A percentile compares a stretch with the other conserved stretches of the same genome.
Conservation (phyloP, 2,888 invertebrate species). For the Cryptocephalus primarius region DNA sequence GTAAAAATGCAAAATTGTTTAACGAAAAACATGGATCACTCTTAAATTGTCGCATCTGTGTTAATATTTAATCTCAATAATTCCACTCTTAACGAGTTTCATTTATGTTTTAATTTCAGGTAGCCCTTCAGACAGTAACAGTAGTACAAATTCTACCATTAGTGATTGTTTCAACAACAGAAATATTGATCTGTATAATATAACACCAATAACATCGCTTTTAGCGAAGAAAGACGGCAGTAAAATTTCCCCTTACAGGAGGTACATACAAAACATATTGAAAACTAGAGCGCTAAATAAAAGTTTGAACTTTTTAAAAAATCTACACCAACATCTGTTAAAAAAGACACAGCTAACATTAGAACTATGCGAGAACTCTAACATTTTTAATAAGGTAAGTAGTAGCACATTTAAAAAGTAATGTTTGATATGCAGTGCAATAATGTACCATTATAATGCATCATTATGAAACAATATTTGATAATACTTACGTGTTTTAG, state of each 20-base stretch:
- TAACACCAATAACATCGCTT: slow-evolving; percentile 41
- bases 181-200: slow-evolving; percentile 34
- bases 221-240: slow-evolving; percentile 17
- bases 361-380: slow-evolving; percentile 41
- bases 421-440: background rate
- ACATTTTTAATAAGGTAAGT: slow-evolving; percentile 22
- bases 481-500: slow-evolving; percentile 6
- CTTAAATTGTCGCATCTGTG: no score
- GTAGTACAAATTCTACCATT: slow-evolving; percentile 31
- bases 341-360: slow-evolving; percentile 61
- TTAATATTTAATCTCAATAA: no score
- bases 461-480: background rate
- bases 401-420: background rate
- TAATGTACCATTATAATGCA: no score
- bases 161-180: slow-evolving; percentile 20
- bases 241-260: slow-evolving; percentile 41
- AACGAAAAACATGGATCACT: no score
- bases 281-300: slow-evolving; percentile 80
- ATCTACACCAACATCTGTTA: slow-evolving; percentile 56
- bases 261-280: slow-evolving; percentile 77
- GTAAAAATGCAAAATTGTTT: no score
- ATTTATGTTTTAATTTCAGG: slow-evolving; percentile 11
- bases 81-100: no score
- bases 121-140: slow-evolving; percentile 41
- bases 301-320: slow-evolving; percentile 68